Base-by-base conservation (phyloP, 2,888 invertebrate species). In the Adineta ricciae region DNA sequence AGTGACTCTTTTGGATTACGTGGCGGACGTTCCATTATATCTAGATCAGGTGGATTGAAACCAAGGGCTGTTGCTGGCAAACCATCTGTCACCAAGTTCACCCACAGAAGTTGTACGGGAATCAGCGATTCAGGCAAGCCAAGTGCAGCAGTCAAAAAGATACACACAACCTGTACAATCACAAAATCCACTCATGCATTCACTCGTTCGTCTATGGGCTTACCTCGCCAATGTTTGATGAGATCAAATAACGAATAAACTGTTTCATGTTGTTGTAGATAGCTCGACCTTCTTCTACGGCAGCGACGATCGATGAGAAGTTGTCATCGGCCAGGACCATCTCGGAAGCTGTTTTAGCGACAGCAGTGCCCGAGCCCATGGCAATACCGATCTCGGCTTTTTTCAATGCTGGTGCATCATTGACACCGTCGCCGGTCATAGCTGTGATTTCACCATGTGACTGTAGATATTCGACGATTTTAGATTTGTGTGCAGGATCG, bases 211-310 rank as follows among this genome's bases (percentile, higher is more conserved):
- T 49, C 9, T 83, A n/a, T 93, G 93, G 88, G 0, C 14, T 36
- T 83, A 94, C 93, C 92, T 99, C 99, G 92, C 99, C 99, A 92
- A 99, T 97, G 93, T 99, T 99, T 90, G 99, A 99, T 83, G 98
- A 99, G 92, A 99, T 99, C 90, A 99, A 93, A 92, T 99, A 99
- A 90, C 99, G 96, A 92, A 99, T 99, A 92, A 99, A 99, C 92
- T 99, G 99, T 92, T 99, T 99, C 99, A 99, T 99, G 94, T 99
- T 99, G 93, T 98, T 99, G 93, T 99, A 99, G 92, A 99, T 99
- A 91, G 99, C 98, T 90, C 99, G 96, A 90, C 99, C 97, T 93
- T 99, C 98, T 91, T 99, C 98, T 91, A 99, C 98, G 88, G 99
- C 99, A 84, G 98, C 94, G 87, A 99, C 99, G 91, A 99, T 99